Evolutionary conservation across 2,113 vertebrate genomes (phyloP).

Genomic region (Corythornis madagascariensis): DNA sequence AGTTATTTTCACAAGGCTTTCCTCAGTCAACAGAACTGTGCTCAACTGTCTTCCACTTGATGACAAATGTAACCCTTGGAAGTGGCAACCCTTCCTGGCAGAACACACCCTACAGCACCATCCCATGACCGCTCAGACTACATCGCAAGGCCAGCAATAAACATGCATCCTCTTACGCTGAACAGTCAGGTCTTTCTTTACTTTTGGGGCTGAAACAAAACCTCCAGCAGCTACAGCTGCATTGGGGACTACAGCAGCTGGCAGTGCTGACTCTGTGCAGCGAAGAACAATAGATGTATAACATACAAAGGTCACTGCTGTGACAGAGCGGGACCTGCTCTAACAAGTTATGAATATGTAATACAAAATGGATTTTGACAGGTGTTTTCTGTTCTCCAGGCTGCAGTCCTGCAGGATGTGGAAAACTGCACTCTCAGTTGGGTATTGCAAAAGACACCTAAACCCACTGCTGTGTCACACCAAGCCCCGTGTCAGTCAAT

Average conservation of each 20-base stretch:
- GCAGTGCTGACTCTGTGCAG: background rate
- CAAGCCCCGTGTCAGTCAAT: rapidly evolving
- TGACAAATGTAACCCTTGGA: background rate
- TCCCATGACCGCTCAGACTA: background rate
- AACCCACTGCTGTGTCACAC: background rate
- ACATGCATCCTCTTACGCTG: background rate
- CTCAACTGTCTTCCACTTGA: background rate
- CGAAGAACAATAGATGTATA: constrained; percentile 9
- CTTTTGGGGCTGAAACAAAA: background rate
- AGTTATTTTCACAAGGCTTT: constrained; percentile 24
- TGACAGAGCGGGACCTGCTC: constrained; percentile 8
- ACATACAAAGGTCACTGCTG: constrained; percentile 36
- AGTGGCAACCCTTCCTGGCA: background rate
- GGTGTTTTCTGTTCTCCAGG: constrained; percentile 7
- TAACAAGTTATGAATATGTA: constrained; percentile 60
- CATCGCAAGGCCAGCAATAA: background rate
- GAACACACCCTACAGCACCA: background rate
- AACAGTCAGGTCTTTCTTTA: background rate
- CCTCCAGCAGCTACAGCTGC: background rate
- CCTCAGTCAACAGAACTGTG: background rate
- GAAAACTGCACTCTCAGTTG: background rate
- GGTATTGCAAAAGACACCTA: background rate
- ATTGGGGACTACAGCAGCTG: background rate
- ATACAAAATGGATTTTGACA: constrained; percentile 43
- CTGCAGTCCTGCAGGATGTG: background rate